Evolutionary conservation across 2,888 invertebrate genomes (phyloP), one percentile per base, ranked within the genome.

Genomic region (Biston stratarius): DNA sequence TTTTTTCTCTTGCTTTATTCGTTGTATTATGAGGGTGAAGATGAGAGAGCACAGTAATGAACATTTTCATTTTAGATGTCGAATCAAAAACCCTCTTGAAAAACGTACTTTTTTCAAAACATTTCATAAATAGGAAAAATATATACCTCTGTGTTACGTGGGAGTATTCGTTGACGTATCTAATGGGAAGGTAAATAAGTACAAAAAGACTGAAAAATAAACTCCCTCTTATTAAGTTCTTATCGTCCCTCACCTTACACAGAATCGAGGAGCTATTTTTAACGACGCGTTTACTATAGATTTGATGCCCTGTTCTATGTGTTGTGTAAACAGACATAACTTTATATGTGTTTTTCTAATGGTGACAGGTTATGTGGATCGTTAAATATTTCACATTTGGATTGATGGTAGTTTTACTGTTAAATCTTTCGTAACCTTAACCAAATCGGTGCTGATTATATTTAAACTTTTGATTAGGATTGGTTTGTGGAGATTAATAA

Each of bases 251-350:
- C 81, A 40, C 15, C 14, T 85, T 84, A 87, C 85, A 83, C 88
- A n/a, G n/a, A 6, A 40, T 53, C 40, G 2, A 10, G 40, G 9
- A 15, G 53, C 15, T 15, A 38, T n/a, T 77, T 89, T 92, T 90
- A 92, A 91, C 87, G 91, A 88, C 77, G 83, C 88, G 88, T 89
- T 76, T 70, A 76, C 72, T 64, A 55, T 64, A 53, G 64, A 64
- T 61, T 62, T 64, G 52, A 64, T 55, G 65, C 57, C 56, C 14
- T 53, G 51, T 52, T 61, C 57, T 64, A 57, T 40, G 61, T 58
- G 61, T 49, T 55, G 57, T 71, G 42, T 62, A 67, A 69, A 63
- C 70, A 69, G 56, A 67, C 56, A 67, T 48, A 61, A 38, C 33
- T 70, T 72, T 49, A 69, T 63, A 57, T 51, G 47, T 52, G 59